Conservation (phyloP, 2,797 vertebrate genomes). For the Limosa lapponica region DNA sequence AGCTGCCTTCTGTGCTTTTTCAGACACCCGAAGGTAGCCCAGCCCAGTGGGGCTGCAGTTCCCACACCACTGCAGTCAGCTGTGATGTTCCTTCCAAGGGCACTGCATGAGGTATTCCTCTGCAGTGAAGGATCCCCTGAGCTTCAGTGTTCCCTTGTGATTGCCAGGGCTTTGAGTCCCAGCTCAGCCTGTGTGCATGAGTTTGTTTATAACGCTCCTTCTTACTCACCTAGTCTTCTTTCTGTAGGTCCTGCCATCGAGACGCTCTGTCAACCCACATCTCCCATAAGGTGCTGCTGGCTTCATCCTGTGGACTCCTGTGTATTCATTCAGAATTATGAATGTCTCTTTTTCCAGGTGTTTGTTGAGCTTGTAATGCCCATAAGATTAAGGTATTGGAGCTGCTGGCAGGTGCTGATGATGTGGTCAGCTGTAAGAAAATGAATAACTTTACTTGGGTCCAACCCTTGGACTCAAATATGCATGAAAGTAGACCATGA, state of each 20-base stretch:
- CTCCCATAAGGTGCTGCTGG: background rate
- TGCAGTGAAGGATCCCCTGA: background rate
- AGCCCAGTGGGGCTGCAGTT: background rate
- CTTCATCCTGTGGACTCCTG: background rate
- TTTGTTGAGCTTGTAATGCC: background rate
- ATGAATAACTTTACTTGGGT: background rate
- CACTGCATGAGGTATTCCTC: background rate
- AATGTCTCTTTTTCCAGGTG: background rate
- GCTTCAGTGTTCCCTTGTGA: background rate
- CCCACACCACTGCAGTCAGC: background rate
- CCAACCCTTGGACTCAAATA: background rate
- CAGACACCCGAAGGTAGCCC: background rate
- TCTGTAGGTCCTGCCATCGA: background rate
- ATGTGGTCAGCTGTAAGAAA: background rate
- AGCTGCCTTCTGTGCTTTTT: background rate
- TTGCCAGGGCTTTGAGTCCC: background rate
- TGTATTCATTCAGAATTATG: background rate
- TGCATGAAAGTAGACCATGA: background rate
- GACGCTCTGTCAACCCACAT: background rate
- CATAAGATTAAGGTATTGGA: background rate
- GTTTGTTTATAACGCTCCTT: rapidly evolving
- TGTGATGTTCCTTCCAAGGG: background rate
- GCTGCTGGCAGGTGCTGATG: background rate
- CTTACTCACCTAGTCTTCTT: background rate
- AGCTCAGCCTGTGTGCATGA: background rate